Evolutionary conservation across 2,888 invertebrate genomes (phyloP), one percentile per base, ranked within the genome.

Genomic region (Cynaeus angustus): DNA sequence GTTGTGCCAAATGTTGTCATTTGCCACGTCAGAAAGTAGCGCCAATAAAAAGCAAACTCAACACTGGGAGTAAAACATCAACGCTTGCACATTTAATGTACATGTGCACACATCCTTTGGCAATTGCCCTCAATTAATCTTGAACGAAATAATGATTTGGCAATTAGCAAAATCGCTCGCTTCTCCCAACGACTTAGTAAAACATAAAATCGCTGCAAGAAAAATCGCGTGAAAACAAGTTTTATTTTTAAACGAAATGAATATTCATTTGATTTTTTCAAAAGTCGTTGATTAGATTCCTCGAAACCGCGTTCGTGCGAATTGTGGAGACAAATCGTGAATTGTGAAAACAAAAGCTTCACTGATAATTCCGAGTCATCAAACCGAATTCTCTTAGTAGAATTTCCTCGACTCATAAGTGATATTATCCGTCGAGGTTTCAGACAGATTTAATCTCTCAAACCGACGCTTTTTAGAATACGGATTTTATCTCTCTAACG

Each of bases 221-320:
- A 46, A 46, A 46, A 46, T 16, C 13, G 46, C 46, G 46, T 46
- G 46, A 46, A 46, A 46, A 46, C 46, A 46, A 3, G 16, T 46
- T 46, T 46, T 46, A 46, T 46, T 46, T 46, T 46, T 46, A 46
- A 14, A 1, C 6, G 9, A 14, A 21, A 46, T 46, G 46, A 46
- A 46, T 46, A 46, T 46, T 46, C 46, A 46, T 46, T 46, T 6
- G 16, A 46, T 46, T 46, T 46, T 46, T 46, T 13, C 46, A 46
- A 16, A 14, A 46, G 21, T 46, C 16, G 46, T 21, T 16, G 46
- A 46, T 46, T 46, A 9, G 16, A 46, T 46, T 46, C 21, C 46
- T 6, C 5, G 16, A 46, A 41, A 46, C 46, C 46, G 46, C 46
- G 21, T 46, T 46, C 16, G 46, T 46, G 46, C 7, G 14, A 46